These are phyloP conservation scores for Oscheius sp. DNA, from an alignment of 1,140 invertebrate genomes.

Conservation along the genomic window DNA sequence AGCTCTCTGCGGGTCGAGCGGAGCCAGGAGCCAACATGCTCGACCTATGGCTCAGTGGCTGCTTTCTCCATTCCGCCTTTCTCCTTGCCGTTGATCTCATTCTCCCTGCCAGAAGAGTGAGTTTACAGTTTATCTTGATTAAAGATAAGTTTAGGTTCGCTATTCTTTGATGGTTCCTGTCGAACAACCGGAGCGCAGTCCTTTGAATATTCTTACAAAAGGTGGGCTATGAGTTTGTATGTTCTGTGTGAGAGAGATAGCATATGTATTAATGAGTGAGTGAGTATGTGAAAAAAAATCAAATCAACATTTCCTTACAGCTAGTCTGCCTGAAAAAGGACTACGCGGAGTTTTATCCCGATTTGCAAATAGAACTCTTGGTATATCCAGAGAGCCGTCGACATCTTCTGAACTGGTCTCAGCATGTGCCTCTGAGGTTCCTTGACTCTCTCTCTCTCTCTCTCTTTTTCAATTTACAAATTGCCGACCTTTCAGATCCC, in stretches of 20 bases:
- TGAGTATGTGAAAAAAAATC: no score
- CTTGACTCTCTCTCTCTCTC: no score
- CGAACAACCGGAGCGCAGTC: neutral
- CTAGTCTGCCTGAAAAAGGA: neutral
- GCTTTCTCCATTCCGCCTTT: constrained; percentile 22
- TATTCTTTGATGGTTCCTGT: neutral
- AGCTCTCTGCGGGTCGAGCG: constrained; percentile 10
- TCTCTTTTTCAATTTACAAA: neutral
- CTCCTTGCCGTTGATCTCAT: constrained; percentile 34
- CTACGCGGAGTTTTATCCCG: neutral
- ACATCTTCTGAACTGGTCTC: neutral
- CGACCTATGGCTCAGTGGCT: constrained; percentile 30
- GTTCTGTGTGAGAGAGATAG: neutral
- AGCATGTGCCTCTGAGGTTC: neutral
- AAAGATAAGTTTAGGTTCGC: neutral
- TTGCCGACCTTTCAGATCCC: constrained; percentile 11
- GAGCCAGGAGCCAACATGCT: constrained; percentile 11
- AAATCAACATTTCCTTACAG: neutral
- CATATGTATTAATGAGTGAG: no score
- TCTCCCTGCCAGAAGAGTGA: constrained; percentile 26
- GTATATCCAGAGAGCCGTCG: neutral
- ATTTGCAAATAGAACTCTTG: neutral
- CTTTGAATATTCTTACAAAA: neutral
- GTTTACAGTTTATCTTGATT: neutral
- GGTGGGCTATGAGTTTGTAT: neutral